Evolutionary conservation across 64 coral and sea anemone species (phyloP).

Genomic region (Montipora cactus): DNA sequence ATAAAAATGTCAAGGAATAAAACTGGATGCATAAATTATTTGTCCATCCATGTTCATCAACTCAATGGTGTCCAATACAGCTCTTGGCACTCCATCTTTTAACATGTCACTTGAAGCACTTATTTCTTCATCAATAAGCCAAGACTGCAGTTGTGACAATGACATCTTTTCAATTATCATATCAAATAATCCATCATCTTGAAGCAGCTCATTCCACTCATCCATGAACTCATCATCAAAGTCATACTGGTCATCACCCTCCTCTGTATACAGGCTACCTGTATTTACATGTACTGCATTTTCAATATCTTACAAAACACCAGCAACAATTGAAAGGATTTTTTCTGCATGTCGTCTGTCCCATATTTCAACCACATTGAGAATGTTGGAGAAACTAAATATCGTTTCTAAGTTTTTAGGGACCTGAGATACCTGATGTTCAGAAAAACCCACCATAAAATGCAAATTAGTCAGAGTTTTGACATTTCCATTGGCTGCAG

Average conservation of each 20-base stretch:
- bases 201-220: not conserved
- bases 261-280: not conserved
- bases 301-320: constrained; percentile 11
- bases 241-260: not conserved
- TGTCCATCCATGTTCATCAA: not conserved
- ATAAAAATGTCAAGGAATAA: no score
- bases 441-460: constrained; percentile 57
- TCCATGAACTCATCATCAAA: constrained; percentile 13
- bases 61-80: constrained; percentile 2
- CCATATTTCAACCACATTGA: constrained; percentile 42
- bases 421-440: constrained; percentile 66
- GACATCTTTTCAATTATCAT: not conserved
- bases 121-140: not conserved
- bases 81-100: not conserved
- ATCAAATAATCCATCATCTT: constrained; percentile 3
- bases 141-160: not conserved
- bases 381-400: constrained; percentile 58
- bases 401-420: not conserved
- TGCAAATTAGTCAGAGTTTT: constrained; percentile 42
- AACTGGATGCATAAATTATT: no score
- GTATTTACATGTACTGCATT: not conserved
- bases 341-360: constrained; percentile 36
- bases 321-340: constrained; percentile 16
- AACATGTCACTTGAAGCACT: constrained; percentile 14
- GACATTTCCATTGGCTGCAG: constrained; percentile 46